Conservation (phyloP, 2,888 invertebrate genomes). For the Tetragnatha montana region DNA sequence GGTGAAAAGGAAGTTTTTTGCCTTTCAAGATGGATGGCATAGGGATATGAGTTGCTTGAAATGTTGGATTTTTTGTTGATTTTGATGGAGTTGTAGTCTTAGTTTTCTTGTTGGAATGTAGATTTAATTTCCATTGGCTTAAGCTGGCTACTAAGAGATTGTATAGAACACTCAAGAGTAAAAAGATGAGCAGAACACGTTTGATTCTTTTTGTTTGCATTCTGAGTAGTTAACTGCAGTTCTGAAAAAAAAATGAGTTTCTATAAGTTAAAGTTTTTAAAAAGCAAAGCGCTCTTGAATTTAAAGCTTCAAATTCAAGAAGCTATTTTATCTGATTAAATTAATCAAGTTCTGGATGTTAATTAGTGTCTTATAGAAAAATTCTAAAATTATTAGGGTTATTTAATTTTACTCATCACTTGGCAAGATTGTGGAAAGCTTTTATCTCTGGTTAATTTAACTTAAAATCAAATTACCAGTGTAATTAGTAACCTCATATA, state of each 20-base stretch:
- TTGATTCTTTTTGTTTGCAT: slow-evolving; percentile 35
- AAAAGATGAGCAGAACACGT: neutral
- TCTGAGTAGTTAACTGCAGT: neutral
- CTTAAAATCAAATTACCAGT: no score
- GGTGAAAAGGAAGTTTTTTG: slow-evolving; percentile 60
- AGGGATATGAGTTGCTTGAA: neutral
- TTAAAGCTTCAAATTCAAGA: neutral
- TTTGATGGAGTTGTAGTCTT: neutral
- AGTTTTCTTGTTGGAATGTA: neutral
- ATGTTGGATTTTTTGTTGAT: neutral
- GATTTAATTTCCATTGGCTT: slow-evolving; percentile 2
- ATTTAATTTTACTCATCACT: no score
- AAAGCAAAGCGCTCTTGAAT: neutral
- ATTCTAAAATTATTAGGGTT: no score
- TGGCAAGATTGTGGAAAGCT: no score
- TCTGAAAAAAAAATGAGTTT: neutral
- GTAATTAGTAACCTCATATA: no score
- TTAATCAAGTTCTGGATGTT: no score
- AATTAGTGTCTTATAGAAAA: no score
- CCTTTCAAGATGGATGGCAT: slow-evolving; percentile 51
- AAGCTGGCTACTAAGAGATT: slow-evolving; percentile 33
- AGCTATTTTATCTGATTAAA: neutral
- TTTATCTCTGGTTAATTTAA: no score
- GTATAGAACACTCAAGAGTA: slow-evolving; percentile 32
- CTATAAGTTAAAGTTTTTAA: neutral